Evolutionary conservation across 1,140 invertebrate species (phyloP), one percentile per base, ranked within the genome.

Genomic region (Agrilus planipennis): DNA sequence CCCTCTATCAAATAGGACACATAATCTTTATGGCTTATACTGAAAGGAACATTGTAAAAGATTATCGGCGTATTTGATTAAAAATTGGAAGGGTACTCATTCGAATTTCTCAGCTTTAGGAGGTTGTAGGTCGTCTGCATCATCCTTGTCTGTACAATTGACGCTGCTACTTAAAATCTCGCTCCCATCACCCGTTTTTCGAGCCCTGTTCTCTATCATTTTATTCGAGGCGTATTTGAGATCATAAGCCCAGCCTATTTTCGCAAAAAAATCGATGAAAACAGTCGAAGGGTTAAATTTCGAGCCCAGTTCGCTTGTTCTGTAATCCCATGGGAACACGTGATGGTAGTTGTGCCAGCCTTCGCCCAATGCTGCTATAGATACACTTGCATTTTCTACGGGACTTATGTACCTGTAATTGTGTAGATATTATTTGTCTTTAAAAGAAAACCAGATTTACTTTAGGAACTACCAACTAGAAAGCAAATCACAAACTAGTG

Each of bases 281-380:
- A 51, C 70, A 0, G 81, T 84, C 0, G 79, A 82, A 1, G 77
- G 51, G 50, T 87, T 85, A 28, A 76, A 66, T 6, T 59, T 62
- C 29, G 71, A 63, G 1, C 81, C 82, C 2, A 85, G 64, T 51
- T 95, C 90, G 1, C 81, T 80, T 0, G 86, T 85, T 50, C 82
- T 77, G 58, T 92, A 91, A 58, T 96, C 91, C 72, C 80, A 86
- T 0, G 89, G 89, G 41, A 78, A 78, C 1, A 87, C 85, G 57
- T 96, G 92, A 58, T 96, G 91, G 63, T 89, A 96, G 63, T 94
- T 95, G 60, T 94, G 90, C 79, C 87, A 92, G 16, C 89, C 89
- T 63, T 89, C 84, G 0, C 85, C 84, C 9, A 84, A 55, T 0
- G 84, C 75, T 12, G 76, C 72, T 14, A 85, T 59, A 1, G 80